These are phyloP conservation scores for Cantharis rufa DNA, from an alignment of 2,888 invertebrate genomes.

Conservation along the genomic window DNA sequence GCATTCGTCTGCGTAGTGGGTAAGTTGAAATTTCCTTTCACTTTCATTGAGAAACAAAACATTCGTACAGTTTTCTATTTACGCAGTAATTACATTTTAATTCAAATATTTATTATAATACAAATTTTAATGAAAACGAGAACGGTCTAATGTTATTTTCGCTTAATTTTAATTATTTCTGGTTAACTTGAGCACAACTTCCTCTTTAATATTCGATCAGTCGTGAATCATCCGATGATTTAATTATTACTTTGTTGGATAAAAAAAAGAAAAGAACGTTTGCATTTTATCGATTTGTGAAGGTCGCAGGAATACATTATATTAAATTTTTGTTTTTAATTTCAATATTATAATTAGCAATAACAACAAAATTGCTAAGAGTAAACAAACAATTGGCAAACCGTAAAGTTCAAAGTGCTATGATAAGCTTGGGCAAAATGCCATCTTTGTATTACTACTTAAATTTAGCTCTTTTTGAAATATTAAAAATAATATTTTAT, in stretches of 20 bases:
- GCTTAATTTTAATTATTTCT: neutral
- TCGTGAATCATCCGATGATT: neutral
- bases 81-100: neutral
- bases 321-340: neutral
- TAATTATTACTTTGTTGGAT: neutral
- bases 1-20: neutral
- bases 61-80: neutral
- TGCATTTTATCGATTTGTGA: neutral
- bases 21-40: neutral
- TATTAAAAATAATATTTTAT: neutral
- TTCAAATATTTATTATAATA: neutral
- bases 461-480: neutral
- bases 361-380: neutral
- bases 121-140: neutral
- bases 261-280: neutral
- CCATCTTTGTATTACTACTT: neutral
- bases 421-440: neutral
- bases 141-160: neutral
- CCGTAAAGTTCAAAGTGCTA: constrained; percentile 9
- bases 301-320: constrained; percentile 8
- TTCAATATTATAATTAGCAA: neutral
- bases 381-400: neutral
- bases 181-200: neutral
- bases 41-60: neutral
- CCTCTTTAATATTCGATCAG: neutral